Evolutionary conservation across 2,113 vertebrate genomes (phyloP), one percentile per base, ranked within the genome.

Genomic region (Gnathonemus echidnorhynchus): DNA sequence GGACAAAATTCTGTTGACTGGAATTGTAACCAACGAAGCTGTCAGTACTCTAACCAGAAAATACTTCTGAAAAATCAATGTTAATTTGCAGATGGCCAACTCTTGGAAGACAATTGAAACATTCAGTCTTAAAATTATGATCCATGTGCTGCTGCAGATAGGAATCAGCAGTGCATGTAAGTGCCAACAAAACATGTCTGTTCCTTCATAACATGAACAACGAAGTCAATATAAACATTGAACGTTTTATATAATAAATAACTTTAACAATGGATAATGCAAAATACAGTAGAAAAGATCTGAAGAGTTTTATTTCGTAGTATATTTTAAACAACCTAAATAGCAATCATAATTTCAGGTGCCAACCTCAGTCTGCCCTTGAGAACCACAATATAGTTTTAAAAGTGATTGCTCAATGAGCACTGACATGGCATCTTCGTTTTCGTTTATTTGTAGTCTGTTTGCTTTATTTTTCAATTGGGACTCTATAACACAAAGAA

Each of bases 21-120:
- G 49, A 87, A 87, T 58, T 53, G 24, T 17, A 27, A 27, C 11
- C 13, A 21, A 39, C 27, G 7, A 24, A 87, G 86, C 86, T 56
- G 86, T 58, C 86, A 87, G 31, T 87, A 42, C 35, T 80, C 74
- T 70, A 49, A 53, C 24, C 24, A 87, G 49, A 31, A 87, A 50
- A 52, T 87, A 52, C n/a, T 50, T 52, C 62, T 70, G 21, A 48
- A 87, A 87, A 53, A 87, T 87, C 86, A 87, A 53, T 87, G 49
- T 15, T 53, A 39, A 87, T 87, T 87, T 58, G 86, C 49, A 53
- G 49, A 56, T 39, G 50, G 31, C 49, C 48, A 21, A 35, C 49
- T 27, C 49, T 13, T 56, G 50, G 27, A 17, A 56, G 31, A 56
- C 21, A 53, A 56, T 39, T 35, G 17, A 87, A 13, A 87, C 86